Percentiles rank a stretch among this genome's conserved stretches.
phyloP scores from a whole-genome alignment of 2,888 invertebrate genomes.

The Agrilus cyanescens region DNA sequence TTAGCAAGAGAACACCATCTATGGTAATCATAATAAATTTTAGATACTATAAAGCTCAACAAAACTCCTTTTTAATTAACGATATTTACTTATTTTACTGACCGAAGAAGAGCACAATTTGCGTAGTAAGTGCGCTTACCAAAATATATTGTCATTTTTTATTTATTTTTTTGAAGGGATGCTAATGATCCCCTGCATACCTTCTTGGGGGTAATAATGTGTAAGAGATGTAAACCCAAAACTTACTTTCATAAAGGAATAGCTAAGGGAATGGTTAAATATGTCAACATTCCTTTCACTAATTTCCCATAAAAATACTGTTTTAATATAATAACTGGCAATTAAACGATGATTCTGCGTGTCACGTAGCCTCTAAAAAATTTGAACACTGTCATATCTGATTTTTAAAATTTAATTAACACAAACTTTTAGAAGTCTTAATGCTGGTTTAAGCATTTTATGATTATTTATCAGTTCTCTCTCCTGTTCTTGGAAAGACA shows the following conservation, averaged over 20 bases:
- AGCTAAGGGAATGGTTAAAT: constrained; percentile 20
- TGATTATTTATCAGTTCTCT: constrained; percentile 23
- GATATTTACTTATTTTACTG: too few species aligned
- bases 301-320: constrained; percentile 32
- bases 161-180: too few species aligned
- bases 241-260: constrained; percentile 26
- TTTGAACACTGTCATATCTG: not conserved
- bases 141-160: too few species aligned
- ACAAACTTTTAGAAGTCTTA: constrained; percentile 28
- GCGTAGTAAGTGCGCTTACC: too few species aligned
- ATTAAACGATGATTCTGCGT: constrained; percentile 25
- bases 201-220: too few species aligned
- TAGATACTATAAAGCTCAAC: too few species aligned
- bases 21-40: too few species aligned
- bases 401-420: not conserved
- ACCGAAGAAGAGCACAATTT: too few species aligned
- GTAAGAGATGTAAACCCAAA: not conserved
- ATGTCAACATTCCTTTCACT: constrained; percentile 19
- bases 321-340: constrained; percentile 39
- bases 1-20: too few species aligned
- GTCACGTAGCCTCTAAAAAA: constrained; percentile 34
- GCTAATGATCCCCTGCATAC: too few species aligned
- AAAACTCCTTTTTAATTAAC: too few species aligned
- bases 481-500: constrained; percentile 35
- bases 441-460: constrained; percentile 25